Evolutionary conservation across 2,113 vertebrate genomes (phyloP).

Genomic region (Hemiprocne comata): DNA sequence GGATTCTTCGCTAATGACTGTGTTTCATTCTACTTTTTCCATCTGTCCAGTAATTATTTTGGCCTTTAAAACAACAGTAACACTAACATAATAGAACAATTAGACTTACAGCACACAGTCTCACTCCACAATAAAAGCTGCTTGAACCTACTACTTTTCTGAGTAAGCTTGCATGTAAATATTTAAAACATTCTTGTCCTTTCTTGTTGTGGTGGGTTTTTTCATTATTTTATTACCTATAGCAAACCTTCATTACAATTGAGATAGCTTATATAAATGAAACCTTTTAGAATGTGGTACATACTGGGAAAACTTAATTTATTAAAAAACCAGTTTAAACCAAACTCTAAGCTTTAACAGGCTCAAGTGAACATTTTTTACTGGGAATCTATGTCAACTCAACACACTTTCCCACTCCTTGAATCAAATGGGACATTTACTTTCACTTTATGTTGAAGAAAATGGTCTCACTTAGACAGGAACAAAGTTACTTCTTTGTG

Average conservation of each 20-base stretch:
- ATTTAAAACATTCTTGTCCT: neutral
- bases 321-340: neutral
- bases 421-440: neutral
- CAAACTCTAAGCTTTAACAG: neutral
- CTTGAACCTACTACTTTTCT: neutral
- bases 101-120: neutral
- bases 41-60: neutral
- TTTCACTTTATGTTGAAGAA: neutral
- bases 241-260: neutral
- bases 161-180: neutral
- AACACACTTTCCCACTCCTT: neutral
- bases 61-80: neutral
- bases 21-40: neutral
- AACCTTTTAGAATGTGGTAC: neutral
- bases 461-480: neutral
- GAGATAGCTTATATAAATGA: neutral
- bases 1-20: neutral
- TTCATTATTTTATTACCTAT: neutral
- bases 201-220: neutral
- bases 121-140: neutral
- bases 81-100: neutral
- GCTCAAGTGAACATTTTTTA: neutral
- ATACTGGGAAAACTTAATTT: neutral
- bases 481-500: neutral
- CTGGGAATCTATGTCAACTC: neutral